Evolutionary conservation across 2,113 vertebrate genomes (phyloP).

Genomic region (Colaptes auratus): DNA sequence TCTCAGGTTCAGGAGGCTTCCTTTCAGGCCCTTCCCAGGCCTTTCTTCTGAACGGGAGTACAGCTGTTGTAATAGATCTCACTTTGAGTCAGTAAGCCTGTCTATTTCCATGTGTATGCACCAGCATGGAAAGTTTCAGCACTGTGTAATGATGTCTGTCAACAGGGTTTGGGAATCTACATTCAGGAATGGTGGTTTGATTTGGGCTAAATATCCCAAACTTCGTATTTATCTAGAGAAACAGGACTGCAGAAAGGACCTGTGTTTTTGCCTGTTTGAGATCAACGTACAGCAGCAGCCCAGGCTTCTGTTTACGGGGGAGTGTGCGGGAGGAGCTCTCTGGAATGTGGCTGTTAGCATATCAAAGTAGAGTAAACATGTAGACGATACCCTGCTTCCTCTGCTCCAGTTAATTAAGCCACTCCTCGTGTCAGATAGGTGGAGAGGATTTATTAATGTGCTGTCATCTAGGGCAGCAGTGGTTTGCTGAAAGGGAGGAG

Average conservation of each 20-base stretch:
- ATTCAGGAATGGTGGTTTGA: background rate
- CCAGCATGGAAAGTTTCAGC: background rate
- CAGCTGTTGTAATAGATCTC: conserved; percentile 7
- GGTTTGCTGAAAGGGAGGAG: conserved; percentile 49
- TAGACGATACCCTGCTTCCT: conserved; percentile 58
- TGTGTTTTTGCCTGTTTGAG: background rate
- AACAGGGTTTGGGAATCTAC: conserved; percentile 6
- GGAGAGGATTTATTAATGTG: conserved; percentile 28
- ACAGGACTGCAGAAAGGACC: background rate
- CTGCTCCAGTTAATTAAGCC: conserved; percentile 29
- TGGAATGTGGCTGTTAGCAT: conserved; percentile 45
- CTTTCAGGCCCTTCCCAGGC: background rate
- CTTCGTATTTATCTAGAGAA: background rate
- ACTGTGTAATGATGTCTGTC: background rate
- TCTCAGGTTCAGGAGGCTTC: background rate
- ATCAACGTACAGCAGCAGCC: background rate
- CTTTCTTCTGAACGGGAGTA: background rate
- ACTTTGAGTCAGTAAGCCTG: background rate
- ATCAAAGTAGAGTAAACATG: conserved; percentile 48
- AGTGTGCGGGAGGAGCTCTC: background rate
- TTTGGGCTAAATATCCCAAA: background rate
- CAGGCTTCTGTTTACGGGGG: background rate
- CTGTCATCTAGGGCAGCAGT: conserved; percentile 4
- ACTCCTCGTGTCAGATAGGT: background rate
- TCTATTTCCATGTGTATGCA: background rate